A percentile compares a stretch with the other conserved stretches of the same genome.
Conservation (phyloP, 2,113 vertebrate species). For the Saguinus imperator region DNA sequence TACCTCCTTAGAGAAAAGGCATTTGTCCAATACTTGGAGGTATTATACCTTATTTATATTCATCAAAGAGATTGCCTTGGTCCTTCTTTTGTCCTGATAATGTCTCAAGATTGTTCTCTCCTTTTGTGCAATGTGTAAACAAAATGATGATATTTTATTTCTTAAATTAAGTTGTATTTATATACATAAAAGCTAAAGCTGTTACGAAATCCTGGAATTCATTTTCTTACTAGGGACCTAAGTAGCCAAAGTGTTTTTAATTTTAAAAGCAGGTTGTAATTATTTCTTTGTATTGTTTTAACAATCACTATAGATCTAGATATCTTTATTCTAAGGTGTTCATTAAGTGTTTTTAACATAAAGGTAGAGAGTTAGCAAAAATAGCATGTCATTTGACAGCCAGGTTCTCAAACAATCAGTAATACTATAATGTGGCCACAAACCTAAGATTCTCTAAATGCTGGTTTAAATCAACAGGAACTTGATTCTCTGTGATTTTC, state of each 20-base stretch:
- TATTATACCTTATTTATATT: constrained; percentile 26
- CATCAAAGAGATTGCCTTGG: not conserved
- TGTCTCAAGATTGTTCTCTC: not conserved
- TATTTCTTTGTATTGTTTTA: constrained; percentile 17
- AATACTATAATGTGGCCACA: not conserved
- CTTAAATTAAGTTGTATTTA: not conserved
- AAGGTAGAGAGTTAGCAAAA: not conserved
- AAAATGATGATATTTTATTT: not conserved
- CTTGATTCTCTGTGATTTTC: not conserved
- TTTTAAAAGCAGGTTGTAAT: not conserved
- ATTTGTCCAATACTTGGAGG: constrained; percentile 47
- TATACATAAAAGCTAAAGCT: not conserved
- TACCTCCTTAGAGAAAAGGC: constrained; percentile 45
- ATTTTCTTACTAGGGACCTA: not conserved
- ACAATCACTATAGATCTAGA: not conserved
- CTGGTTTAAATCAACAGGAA: not conserved
- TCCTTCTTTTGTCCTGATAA: not conserved
- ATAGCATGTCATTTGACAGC: not conserved
- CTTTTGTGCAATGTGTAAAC: constrained; percentile 4
- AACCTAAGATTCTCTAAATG: not conserved
- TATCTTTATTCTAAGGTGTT: not conserved
- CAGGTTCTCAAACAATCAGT: not conserved
- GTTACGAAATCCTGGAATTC: not conserved
- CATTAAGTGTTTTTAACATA: not conserved
- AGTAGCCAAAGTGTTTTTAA: not conserved